These are phyloP conservation scores for Tyto alba DNA, from an alignment of 2,113 vertebrate genomes.

Conservation along the genomic window DNA sequence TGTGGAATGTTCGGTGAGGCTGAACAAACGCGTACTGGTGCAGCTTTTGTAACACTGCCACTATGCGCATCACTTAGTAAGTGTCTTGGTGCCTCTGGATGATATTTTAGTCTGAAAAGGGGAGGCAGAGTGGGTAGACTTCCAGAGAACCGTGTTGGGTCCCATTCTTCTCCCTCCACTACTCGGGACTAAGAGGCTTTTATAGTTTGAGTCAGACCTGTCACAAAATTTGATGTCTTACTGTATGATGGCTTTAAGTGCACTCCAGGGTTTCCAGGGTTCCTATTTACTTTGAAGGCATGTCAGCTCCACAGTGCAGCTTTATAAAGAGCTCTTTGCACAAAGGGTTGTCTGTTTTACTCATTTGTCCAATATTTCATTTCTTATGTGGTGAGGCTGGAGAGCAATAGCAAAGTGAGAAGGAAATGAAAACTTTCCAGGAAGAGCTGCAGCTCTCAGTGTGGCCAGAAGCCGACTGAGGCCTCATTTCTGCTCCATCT, in stretches of 20 bases:
- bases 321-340: neutral
- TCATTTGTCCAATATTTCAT: neutral
- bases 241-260: neutral
- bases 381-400: neutral
- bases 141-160: rapidly evolving
- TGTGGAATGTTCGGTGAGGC: neutral
- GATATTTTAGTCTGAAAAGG: too few species aligned
- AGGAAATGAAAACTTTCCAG: constrained; percentile 58
- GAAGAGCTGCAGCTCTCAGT: neutral
- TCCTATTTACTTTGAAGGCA: neutral
- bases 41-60: neutral
- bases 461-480: neutral
- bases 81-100: neutral
- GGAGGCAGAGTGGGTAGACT: neutral
- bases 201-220: neutral
- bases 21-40: neutral
- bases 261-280: neutral
- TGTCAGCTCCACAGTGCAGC: neutral
- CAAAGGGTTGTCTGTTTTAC: constrained; percentile 12
- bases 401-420: neutral
- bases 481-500: neutral
- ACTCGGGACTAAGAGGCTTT: neutral
- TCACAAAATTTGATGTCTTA: neutral
- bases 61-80: rapidly evolving
- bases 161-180: neutral